Evolutionary conservation across 2,888 invertebrate species (phyloP), one percentile per base, ranked within the genome.

Genomic region (Stenodema calcarata): DNA sequence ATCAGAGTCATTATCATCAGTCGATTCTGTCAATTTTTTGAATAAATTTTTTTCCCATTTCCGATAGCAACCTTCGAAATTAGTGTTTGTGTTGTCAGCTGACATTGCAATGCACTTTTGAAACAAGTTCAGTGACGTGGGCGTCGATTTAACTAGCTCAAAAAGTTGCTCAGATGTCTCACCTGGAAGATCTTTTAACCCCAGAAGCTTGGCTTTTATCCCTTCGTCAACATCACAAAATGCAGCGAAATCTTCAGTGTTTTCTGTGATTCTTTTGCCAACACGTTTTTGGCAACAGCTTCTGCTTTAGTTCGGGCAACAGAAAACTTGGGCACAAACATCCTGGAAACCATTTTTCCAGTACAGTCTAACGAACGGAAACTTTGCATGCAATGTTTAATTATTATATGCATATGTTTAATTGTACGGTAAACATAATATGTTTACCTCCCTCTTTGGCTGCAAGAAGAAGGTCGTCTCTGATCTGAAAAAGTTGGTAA

Each of bases 11-110:
- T 35, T 35, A 35, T 35, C 35, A 35, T 86, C 85, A 23, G 88
- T 18, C 42, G 54, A 76, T 23, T 70, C 73, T 54, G 89, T 88
- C 44, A 89, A 83, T 76, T 89, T 88, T n/a, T 28, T 79, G 69
- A 87, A 90, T 44, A 89, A 86, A 86, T 90, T 90, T 44, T 87
- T 86, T 62, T 47, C 11, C 41, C 86, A 86, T 80, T 44, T 82
- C 70, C 87, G 76, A 42, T 85, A 44, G 18, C 47, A 86, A 27
- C 88, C 88, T 73, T 86, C 86, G 82, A 88, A 88, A 81, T 88
- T 88, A 14, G 82, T 86, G 27, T 88, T 87, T 23, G 79, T 86
- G 83, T 88, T 87, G 62, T 88, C 87, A 9, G 73, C 88, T 23
- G 78, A 83, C 14, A 84, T 78, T 47, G 44, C 44, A 1, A 87